Conservation (phyloP, 2,888 invertebrate species). For the Poecilobothrus nobilitatus region DNA sequence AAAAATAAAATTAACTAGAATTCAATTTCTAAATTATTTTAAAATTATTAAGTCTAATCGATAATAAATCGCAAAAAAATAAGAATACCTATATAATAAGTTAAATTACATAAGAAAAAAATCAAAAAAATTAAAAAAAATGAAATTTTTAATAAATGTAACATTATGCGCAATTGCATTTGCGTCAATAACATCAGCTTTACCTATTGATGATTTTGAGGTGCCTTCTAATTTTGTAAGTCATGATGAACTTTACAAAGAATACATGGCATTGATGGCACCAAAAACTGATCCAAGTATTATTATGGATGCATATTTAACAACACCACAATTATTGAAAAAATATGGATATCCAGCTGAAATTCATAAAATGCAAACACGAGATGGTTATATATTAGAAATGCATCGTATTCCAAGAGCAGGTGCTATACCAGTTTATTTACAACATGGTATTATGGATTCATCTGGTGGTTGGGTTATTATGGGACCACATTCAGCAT, state of each 20-base stretch:
- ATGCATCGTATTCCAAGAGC: conserved; percentile 60
- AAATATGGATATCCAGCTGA: conserved; percentile 59
- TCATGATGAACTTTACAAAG: background rate
- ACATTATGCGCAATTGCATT: background rate
- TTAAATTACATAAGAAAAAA: background rate
- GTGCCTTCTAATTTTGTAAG: background rate
- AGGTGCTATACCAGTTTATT: conserved; percentile 51
- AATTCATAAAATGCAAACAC: conserved; percentile 56
- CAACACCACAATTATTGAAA: conserved; percentile 44
- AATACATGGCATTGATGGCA: background rate
- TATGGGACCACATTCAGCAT: conserved; percentile 56
- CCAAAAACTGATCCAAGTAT: background rate
- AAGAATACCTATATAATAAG: too few species aligned
- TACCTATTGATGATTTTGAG: background rate
- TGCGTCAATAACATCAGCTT: background rate
- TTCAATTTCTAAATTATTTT: too few species aligned
- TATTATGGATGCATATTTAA: conserved; percentile 1
- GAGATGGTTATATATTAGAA: conserved; percentile 69
- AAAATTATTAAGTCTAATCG: too few species aligned
- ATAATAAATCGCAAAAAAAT: too few species aligned
- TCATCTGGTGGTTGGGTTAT: conserved; percentile 68
- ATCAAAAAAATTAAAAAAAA: background rate
- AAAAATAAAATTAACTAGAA: background rate
- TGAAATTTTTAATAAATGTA: background rate
- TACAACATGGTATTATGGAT: conserved; percentile 65